These are phyloP conservation scores for Stictonetta naevosa DNA, from an alignment of 2,113 vertebrate genomes.

Conservation along the genomic window DNA sequence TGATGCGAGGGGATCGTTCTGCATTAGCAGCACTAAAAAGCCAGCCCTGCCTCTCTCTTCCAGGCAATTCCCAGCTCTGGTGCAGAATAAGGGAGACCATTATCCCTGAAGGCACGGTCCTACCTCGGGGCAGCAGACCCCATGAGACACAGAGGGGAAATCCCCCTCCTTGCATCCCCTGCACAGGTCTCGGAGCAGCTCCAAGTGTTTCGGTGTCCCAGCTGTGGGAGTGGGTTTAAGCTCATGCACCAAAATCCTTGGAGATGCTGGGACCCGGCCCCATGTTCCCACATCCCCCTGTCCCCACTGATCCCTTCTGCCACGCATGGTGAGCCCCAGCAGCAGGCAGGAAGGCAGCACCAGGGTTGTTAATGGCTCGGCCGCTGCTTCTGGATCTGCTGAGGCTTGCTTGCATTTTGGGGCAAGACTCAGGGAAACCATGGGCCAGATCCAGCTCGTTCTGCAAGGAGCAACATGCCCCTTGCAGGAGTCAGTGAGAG, in stretches of 20 bases:
- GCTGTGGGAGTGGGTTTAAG: not conserved
- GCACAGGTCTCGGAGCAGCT: not conserved
- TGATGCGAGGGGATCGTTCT: not conserved
- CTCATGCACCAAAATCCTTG: not conserved
- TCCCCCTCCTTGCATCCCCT: not conserved
- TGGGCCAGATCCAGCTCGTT: not conserved
- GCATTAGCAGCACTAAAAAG: not conserved
- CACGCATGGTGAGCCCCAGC: not conserved
- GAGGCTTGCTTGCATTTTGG: not conserved
- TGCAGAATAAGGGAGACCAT: not conserved
- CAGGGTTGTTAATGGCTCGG: not conserved
- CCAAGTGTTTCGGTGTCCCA: rapidly evolving
- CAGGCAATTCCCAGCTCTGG: not conserved
- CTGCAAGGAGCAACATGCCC: not conserved
- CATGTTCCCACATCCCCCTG: rapidly evolving
- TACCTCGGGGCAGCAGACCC: not conserved
- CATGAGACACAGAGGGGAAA: not conserved
- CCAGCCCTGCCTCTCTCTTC: not conserved
- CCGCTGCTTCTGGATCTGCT: not conserved
- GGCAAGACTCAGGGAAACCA: not conserved
- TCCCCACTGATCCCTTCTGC: not conserved
- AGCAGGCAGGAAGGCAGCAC: not conserved
- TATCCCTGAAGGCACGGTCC: not conserved
- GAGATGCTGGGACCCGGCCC: not conserved
- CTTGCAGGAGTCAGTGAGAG: not conserved